These are phyloP conservation scores for Taphrorychus bicolor DNA, from an alignment of 2,888 invertebrate species.

Conservation along the genomic window DNA sequence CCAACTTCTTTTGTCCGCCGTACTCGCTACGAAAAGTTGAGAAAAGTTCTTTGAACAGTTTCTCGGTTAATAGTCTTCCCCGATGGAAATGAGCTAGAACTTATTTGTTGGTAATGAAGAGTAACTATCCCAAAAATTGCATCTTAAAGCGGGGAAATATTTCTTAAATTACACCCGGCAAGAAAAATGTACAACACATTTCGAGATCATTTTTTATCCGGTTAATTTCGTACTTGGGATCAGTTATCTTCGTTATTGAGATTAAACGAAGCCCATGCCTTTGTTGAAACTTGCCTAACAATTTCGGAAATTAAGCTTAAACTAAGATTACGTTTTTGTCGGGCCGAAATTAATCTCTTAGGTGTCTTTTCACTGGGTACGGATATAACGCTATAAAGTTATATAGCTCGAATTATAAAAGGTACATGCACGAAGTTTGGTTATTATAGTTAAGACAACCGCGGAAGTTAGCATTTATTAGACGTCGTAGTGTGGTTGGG, in stretches of 20 bases:
- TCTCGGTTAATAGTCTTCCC: neutral
- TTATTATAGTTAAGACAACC: constrained; percentile 12
- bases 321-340: constrained; percentile 30
- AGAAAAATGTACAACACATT: constrained; percentile 7
- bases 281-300: constrained; percentile 26
- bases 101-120: neutral
- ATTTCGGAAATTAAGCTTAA: constrained; percentile 26
- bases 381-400: constrained; percentile 22
- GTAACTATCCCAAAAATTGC: neutral
- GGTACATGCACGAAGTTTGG: constrained; percentile 11
- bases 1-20: neutral
- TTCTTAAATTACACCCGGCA: neutral
- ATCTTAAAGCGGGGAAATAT: neutral
- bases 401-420: constrained; percentile 35
- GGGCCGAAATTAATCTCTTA: constrained; percentile 25
- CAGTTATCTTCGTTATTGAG: constrained; percentile 18
- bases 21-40: no score
- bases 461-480: constrained; percentile 6
- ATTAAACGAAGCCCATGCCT: constrained; percentile 22
- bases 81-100: neutral
- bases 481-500: neutral
- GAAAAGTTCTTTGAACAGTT: neutral
- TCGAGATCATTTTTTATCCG: constrained; percentile 4
- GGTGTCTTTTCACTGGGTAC: constrained; percentile 21
- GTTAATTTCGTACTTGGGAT: constrained; percentile 16